A percentile compares a stretch with the other conserved stretches of the same genome.
Evolutionary conservation across 1,140 invertebrate genomes (phyloP).

Genomic region (Hyles vespertilio): DNA sequence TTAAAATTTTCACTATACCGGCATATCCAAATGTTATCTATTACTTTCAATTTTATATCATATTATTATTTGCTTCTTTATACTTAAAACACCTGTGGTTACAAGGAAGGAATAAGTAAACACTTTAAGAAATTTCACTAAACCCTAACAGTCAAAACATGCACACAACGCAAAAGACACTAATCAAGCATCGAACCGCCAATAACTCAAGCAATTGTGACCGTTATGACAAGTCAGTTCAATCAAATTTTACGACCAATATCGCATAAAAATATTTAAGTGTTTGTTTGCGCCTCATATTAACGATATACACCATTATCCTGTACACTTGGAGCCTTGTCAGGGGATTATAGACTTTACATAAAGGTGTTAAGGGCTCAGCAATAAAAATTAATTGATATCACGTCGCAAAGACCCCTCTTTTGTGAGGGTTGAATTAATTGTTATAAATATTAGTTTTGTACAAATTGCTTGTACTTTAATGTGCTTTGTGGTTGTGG

Average conservation of each 20-base stretch:
- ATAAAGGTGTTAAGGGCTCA: constrained; percentile 7
- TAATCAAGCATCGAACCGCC: constrained; percentile 32
- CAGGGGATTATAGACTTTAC: constrained; percentile 36
- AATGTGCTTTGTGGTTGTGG: neutral
- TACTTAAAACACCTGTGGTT: no score
- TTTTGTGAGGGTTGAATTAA: constrained; percentile 30
- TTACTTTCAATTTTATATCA: no score
- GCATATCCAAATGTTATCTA: no score
- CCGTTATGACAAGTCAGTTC: constrained; percentile 53
- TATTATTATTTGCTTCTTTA: no score
- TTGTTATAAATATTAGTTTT: constrained; percentile 45
- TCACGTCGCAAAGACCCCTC: constrained; percentile 8
- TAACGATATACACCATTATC: constrained; percentile 57
- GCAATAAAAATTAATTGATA: constrained; percentile 12
- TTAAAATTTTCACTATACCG: no score
- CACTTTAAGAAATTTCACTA: no score
- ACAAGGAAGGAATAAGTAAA: no score
- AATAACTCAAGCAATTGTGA: constrained; percentile 49
- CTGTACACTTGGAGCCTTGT: constrained; percentile 8
- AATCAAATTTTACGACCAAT: constrained; percentile 72
- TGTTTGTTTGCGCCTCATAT: constrained; percentile 68
- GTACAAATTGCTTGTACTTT: constrained; percentile 23
- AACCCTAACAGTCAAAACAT: neutral
- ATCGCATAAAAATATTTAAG: constrained; percentile 71
- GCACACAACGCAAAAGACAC: constrained; percentile 37